Conservation (phyloP, 1,140 invertebrate genomes). For the Ephestia elutella region DNA sequence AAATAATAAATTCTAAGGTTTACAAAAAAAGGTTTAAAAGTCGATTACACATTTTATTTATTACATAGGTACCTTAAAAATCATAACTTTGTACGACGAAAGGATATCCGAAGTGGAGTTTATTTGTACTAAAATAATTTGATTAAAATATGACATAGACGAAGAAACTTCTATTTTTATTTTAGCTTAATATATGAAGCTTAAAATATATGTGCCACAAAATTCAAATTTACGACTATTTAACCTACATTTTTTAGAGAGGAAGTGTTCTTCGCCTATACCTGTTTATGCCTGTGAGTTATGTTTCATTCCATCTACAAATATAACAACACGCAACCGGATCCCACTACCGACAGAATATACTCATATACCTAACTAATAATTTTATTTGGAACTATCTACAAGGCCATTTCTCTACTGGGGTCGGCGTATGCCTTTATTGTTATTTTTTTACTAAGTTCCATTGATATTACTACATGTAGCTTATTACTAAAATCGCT, state of each 20-base stretch:
- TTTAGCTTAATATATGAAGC: too few species aligned
- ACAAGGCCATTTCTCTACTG: slow-evolving; percentile 29
- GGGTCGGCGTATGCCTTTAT: slow-evolving; percentile 10
- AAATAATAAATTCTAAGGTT: not conserved
- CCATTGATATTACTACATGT: not conserved
- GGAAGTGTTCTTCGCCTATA: not conserved
- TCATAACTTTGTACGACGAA: not conserved
- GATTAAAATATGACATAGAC: not conserved
- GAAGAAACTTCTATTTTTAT: not conserved
- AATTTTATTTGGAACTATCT: slow-evolving; percentile 26
- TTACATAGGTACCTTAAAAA: not conserved
- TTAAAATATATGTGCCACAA: too few species aligned
- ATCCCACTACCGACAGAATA: not conserved
- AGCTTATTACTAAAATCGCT: not conserved
- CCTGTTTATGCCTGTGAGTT: not conserved
- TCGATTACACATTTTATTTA: too few species aligned
- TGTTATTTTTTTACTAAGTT: not conserved
- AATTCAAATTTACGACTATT: not conserved
- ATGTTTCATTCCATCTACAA: not conserved
- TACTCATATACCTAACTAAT: slow-evolving; percentile 11
- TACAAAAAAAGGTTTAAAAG: too few species aligned
- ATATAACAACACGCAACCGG: not conserved
- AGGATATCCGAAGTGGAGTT: not conserved
- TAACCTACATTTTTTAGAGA: not conserved
- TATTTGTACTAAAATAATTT: slow-evolving; percentile 11